Evolutionary conservation across 2,888 invertebrate species (phyloP).

Genomic region (Macaria liturata): DNA sequence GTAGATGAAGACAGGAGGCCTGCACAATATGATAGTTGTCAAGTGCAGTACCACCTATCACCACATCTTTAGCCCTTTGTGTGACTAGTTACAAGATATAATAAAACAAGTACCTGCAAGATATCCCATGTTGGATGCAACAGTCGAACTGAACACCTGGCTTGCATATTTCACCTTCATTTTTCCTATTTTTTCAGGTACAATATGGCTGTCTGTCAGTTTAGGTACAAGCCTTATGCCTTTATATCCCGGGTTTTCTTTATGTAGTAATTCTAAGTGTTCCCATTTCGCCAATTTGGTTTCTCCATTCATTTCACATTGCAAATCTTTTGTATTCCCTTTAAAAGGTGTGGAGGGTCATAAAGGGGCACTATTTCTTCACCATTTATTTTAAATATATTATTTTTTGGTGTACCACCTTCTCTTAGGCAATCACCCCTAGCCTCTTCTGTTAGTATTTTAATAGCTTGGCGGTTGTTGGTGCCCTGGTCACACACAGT

Average conservation of each 20-base stretch:
- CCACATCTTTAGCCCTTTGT: too few species aligned
- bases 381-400: slow-evolving; percentile 30
- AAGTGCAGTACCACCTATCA: too few species aligned
- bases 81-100: neutral
- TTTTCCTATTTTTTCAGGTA: slow-evolving; percentile 33
- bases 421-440: slow-evolving; percentile 21
- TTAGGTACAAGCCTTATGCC: slow-evolving; percentile 37
- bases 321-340: slow-evolving; percentile 37
- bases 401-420: slow-evolving; percentile 21
- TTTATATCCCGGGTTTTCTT: slow-evolving; percentile 35
- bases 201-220: slow-evolving; percentile 35
- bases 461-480: slow-evolving; percentile 33
- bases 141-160: slow-evolving; percentile 41
- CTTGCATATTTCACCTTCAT: slow-evolving; percentile 40
- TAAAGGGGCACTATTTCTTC: slow-evolving; percentile 35
- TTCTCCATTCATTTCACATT: slow-evolving; percentile 15
- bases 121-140: slow-evolving; percentile 33
- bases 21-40: too few species aligned
- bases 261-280: slow-evolving; percentile 29
- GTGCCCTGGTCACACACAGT: slow-evolving; percentile 40
- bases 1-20: too few species aligned
- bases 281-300: slow-evolving; percentile 38
- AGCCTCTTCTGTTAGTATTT: slow-evolving; percentile 33
- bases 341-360: slow-evolving; percentile 37
- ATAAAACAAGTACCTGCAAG: neutral